These are phyloP conservation scores for Agonopterix heracliana DNA, from an alignment of 2,888 invertebrate genomes.

Conservation along the genomic window DNA sequence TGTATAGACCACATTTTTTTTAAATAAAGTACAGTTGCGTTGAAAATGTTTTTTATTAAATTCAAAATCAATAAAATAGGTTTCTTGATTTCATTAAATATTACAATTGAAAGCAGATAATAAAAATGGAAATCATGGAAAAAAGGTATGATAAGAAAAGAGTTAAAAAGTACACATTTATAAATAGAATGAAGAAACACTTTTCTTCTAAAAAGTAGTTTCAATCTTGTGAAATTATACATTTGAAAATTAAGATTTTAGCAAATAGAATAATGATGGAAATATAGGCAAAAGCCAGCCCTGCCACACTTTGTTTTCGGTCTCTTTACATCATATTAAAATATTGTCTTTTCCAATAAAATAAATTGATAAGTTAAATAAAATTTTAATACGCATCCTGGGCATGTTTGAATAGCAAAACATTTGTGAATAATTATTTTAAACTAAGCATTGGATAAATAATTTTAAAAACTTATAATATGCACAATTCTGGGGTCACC, in stretches of 20 bases:
- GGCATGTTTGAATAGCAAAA: constrained; percentile 48
- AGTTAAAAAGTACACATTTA: constrained; percentile 19
- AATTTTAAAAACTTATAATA: constrained; percentile 20
- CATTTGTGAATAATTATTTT: constrained; percentile 41
- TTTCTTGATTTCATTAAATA: not conserved
- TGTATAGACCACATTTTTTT: no score
- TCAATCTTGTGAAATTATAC: constrained; percentile 14
- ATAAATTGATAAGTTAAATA: constrained; percentile 13
- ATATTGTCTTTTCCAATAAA: not conserved
- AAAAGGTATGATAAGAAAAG: constrained; percentile 21
- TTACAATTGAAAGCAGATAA: not conserved
- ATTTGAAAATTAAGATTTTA: constrained; percentile 3
- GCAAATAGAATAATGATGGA: constrained; percentile 1
- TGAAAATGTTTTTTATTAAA: constrained; percentile 4
- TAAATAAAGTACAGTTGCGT: not conserved
- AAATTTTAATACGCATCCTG: constrained; percentile 16
- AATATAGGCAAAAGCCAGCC: constrained; percentile 22
- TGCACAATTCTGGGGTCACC: constrained; percentile 37
- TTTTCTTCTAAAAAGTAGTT: constrained; percentile 54
- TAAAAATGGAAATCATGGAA: not conserved
- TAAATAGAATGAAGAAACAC: constrained; percentile 37
- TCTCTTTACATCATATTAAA: not conserved
- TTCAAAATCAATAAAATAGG: not conserved
- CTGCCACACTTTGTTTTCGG: constrained; percentile 10
- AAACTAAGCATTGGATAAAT: constrained; percentile 1